phyloP scores from a whole-genome alignment of 2,113 vertebrate species.

The Mystacornis crossleyi region DNA sequence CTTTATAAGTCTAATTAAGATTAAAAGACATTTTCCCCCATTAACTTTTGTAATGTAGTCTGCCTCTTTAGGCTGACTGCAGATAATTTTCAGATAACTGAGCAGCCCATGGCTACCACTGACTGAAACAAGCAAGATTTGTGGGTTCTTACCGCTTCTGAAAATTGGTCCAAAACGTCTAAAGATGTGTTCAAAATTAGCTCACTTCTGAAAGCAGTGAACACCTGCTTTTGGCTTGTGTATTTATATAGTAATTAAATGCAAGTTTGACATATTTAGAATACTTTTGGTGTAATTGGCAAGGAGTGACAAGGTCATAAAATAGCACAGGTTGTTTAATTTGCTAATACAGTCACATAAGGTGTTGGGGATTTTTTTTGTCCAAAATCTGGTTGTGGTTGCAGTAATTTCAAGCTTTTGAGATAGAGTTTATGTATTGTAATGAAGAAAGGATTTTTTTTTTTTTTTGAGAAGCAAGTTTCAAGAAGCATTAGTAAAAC shows the following conservation, averaged over 20 bases:
- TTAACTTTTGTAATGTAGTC: background rate
- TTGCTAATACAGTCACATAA: background rate
- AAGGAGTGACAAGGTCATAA: background rate
- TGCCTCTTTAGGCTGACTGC: background rate
- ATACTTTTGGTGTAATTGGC: background rate
- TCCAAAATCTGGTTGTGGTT: background rate
- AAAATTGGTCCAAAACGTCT: background rate
- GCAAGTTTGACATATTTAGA: background rate
- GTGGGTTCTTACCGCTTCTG: background rate
- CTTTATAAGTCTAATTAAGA: background rate
- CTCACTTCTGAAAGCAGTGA: background rate
- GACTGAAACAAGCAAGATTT: background rate
- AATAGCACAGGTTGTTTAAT: background rate
- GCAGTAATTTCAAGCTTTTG: background rate
- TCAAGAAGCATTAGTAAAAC: background rate
- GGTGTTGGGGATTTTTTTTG: fast-evolving
- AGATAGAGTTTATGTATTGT: background rate
- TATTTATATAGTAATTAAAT: background rate
- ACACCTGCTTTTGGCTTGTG: background rate
- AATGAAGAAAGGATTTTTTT: background rate
- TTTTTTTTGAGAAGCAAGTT: background rate
- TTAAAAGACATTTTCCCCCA: background rate
- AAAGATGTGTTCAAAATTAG: background rate
- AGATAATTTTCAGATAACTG: background rate
- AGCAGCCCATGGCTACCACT: background rate